A percentile compares a stretch with the other conserved stretches of the same genome.
Evolutionary conservation across 2,113 vertebrate species (phyloP).

Genomic region (Hiodon tergisus): DNA sequence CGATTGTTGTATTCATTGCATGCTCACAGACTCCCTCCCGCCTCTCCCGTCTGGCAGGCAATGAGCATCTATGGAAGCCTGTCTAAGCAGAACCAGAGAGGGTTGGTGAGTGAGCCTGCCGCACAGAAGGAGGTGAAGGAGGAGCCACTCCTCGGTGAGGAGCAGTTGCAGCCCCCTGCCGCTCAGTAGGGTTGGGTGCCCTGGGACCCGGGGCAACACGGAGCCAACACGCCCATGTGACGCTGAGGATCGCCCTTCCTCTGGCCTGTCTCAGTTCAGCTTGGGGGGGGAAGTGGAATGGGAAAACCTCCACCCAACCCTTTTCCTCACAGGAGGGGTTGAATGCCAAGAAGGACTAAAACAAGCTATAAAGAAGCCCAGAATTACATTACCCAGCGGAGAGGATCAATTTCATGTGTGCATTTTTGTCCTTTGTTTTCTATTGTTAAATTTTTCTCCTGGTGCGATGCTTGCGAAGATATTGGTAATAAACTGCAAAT

Average conservation of each 20-base stretch:
- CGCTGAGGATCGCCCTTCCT: not conserved
- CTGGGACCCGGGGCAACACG: not conserved
- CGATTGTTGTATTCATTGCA: not conserved
- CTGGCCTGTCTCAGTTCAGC: too few relatives aligned
- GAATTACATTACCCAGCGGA: too few relatives aligned
- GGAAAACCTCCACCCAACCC: too few relatives aligned
- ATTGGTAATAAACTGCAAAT: too few relatives aligned
- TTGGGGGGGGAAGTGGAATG: too few relatives aligned
- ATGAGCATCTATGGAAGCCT: slow-evolving; percentile 59
- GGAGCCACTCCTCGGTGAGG: not conserved
- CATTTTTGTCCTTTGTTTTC: too few relatives aligned
- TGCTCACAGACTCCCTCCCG: not conserved
- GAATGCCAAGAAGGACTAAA: not conserved
- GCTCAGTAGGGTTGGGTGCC: not conserved
- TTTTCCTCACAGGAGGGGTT: not conserved
- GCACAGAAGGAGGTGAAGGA: slow-evolving; percentile 8
- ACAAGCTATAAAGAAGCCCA: too few relatives aligned
- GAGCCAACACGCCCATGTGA: too few relatives aligned
- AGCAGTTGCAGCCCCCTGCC: too few relatives aligned
- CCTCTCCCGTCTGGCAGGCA: slow-evolving; percentile 41
- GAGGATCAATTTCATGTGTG: too few relatives aligned
- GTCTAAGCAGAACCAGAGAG: slow-evolving; percentile 34
- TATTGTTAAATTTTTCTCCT: too few relatives aligned
- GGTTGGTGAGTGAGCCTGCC: not conserved
- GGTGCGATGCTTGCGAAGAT: too few relatives aligned